Base-by-base conservation (phyloP, 1,140 invertebrate species). In the Oryctes rhinoceros region DNA sequence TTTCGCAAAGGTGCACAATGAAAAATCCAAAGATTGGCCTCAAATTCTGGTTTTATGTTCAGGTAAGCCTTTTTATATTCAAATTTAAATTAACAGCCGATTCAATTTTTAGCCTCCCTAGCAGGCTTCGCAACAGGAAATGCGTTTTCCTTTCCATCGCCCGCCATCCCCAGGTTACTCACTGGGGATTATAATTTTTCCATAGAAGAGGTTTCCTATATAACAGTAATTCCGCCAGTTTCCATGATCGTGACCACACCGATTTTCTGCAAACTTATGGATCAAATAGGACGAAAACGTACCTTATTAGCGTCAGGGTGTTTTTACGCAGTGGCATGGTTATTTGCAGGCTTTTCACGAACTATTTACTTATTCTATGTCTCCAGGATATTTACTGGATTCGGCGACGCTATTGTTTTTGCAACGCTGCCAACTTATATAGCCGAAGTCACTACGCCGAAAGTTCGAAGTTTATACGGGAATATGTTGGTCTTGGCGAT, bases 341-440 rank as follows among this genome's bases (percentile, higher is more conserved):
- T 83, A n/a, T 59, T 81, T 15, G 76, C 81, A 18, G 71, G 79
- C 6, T 78, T 79, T 18, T 67, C 82, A 20, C 79, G 67, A 67
- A 76, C 71, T 20, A 77, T 81, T 15, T 75, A 74, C 30, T 35
- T 53, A 13, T 81, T 92, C 0, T 90, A 89, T 75, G 71, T 81
- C 4, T 78, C 81, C 11, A 78, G 81, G 81, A 62, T 81, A 24
- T 67, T 83, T 11, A 1, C 53, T 9, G 82, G 82, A 44, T 78
- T 83, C 44, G 67, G 47, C 9, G 81, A 81, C 24, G 79, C 78
- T 35, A 47, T 13, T 24, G 7, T 79, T 48, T 80, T 78, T 39
- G 13, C 35, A 49, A 65, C 59, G 1, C 44, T 53, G 9, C 75
- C 82, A n/a, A 49, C 78, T 30, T 83, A 83, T 30, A 62, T 81